A percentile compares a stretch with the other conserved stretches of the same genome.
phyloP scores from a whole-genome alignment of 1,140 invertebrate species.

The Macrocentrus cingulum region DNA sequence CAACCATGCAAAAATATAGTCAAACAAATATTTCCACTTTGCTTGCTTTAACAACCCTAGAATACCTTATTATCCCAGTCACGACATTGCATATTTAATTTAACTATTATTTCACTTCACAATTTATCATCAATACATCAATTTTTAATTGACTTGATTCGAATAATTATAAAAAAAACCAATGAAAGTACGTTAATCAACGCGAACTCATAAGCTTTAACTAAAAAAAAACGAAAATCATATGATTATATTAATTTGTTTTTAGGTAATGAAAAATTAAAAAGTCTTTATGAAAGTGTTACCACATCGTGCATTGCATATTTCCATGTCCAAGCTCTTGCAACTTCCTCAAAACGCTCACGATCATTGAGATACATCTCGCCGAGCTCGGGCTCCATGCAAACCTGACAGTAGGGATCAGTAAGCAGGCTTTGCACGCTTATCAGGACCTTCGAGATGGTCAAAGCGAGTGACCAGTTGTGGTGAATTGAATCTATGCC shows the following conservation, averaged over 20 bases:
- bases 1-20: background rate
- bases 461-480: conserved; percentile 92
- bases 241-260: background rate
- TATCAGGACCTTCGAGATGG: conserved; percentile 86
- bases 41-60: too few species aligned
- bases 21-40: background rate
- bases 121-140: background rate
- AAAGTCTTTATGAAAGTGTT: conserved; percentile 54
- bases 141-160: background rate
- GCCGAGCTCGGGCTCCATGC: conserved; percentile 89
- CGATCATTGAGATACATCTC: conserved; percentile 78
- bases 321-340: conserved; percentile 86
- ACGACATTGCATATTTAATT: too few species aligned
- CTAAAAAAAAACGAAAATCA: background rate
- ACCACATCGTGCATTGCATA: conserved; percentile 89
- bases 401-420: conserved; percentile 87
- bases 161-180: background rate
- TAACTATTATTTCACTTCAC: background rate
- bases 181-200: too few species aligned
- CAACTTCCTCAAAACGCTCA: conserved; percentile 77
- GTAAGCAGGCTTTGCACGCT: conserved; percentile 91
- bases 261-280: background rate
- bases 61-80: too few species aligned
- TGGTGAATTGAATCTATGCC: conserved; percentile 94
- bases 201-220: too few species aligned